Conservation (phyloP, 2,113 vertebrate genomes). For the Notechis scutatus region DNA sequence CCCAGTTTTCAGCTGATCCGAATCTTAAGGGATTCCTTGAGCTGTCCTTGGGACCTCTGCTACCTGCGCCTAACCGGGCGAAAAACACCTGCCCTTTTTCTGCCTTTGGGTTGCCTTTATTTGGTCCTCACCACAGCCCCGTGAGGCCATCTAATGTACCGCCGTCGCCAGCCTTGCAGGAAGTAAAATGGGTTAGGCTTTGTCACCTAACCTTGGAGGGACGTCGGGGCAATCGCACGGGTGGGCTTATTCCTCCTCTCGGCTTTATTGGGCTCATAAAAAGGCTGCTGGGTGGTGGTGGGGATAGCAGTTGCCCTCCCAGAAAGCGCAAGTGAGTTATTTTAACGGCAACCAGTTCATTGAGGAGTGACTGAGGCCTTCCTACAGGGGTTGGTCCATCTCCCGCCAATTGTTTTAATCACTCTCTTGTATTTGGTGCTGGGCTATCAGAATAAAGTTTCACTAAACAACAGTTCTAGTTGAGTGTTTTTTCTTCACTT, state of each 20-base stretch:
- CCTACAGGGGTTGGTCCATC: background rate
- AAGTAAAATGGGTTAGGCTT: background rate
- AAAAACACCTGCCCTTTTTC: background rate
- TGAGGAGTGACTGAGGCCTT: background rate
- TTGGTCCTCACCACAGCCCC: background rate
- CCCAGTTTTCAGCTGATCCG: background rate
- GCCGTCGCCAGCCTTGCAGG: background rate
- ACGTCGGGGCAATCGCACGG: background rate
- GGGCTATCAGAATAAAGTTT: background rate
- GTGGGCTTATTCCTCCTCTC: background rate
- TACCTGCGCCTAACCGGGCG: background rate
- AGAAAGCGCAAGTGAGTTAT: slow-evolving; percentile 14
- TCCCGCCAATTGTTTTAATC: background rate
- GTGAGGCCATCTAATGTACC: background rate
- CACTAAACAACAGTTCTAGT: background rate
- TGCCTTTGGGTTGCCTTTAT: background rate
- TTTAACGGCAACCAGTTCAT: background rate
- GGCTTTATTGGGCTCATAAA: slow-evolving; percentile 33
- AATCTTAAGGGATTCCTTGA: background rate
- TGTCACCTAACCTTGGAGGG: background rate
- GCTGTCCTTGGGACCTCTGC: background rate
- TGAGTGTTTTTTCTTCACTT: background rate
- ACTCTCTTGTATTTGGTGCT: slow-evolving; percentile 31
- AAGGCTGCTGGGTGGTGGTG: slow-evolving; percentile 8
- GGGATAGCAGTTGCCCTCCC: slow-evolving; percentile 46